Base-by-base conservation (phyloP, 2,888 invertebrate species). In the Lepidochitona cinerea region DNA sequence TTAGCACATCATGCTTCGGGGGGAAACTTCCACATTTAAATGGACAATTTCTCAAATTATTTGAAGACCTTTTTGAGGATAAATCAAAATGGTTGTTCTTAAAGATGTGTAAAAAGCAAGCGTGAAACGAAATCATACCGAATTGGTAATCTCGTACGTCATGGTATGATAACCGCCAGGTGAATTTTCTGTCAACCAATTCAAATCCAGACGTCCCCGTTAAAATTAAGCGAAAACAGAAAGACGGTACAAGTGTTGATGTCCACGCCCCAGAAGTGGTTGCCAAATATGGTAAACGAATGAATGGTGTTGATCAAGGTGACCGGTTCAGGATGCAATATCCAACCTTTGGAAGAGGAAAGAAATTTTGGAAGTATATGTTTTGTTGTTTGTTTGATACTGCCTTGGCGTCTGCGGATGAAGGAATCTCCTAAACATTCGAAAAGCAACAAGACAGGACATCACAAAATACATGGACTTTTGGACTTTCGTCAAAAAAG, bases 251-350 rank as follows among this genome's bases (percentile, higher is more conserved):
- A 2, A 12, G 29, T 7, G 23, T 32, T 5, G 33, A 49, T 14
- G 32, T 69, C 4, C 69, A 49, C 7, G 33, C 36, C n/a, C 69
- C 69, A 69, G 26, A n/a, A 52, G 52, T n/a, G 5, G 52, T 69
- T n/a, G 3, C 32, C 14, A 14, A 18, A 32, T 69, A 69, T 23
- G 14, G 37, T 9, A 23, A 41, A 7, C 29, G 29, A 29, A 69
- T 69, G 69, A 69, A 52, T 29, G 69, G 69, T 52, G 69, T 69
- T 6, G 69, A 69, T 49, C 52, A 69, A 23, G 52, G 52, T 7
- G 69, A 52, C 33, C 69, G 52, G 33, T n/a, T 69, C 4, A 41
- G 41, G 12, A 52, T 32, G 33, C 49, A 29, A 14, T 69, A 37
- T 32, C 33, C 33, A 14, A 29, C 53, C 18, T 23, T 33, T 14